Conservation (phyloP, 2,113 vertebrate genomes). For the Ochotona princeps region DNA sequence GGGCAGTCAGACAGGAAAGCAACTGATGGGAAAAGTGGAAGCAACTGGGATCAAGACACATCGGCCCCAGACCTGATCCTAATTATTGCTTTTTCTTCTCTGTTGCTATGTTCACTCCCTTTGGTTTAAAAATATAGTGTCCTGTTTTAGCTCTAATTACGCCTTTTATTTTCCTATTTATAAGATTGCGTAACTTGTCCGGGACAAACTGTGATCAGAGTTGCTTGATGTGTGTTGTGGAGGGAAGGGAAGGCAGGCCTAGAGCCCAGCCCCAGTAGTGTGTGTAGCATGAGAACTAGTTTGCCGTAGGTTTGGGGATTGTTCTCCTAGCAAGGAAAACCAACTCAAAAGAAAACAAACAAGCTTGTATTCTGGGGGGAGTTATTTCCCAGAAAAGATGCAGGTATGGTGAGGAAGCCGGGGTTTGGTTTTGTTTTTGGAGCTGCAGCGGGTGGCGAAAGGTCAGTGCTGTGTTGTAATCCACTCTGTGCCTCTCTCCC, state of each 20-base stretch:
- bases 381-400: constrained; percentile 81
- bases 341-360: constrained; percentile 77
- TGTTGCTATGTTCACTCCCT: constrained; percentile 30
- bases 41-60: neutral
- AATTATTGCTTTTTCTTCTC: constrained; percentile 27
- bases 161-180: constrained; percentile 72
- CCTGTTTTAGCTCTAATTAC: constrained; percentile 55
- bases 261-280: constrained; percentile 2
- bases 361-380: constrained; percentile 62
- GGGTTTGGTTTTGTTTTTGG: constrained; percentile 74
- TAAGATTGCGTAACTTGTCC: constrained; percentile 54
- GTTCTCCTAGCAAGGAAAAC: constrained; percentile 78
- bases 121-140: constrained; percentile 69
- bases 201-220: constrained; percentile 35
- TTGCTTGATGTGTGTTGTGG: constrained; percentile 40
- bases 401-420: constrained; percentile 76
- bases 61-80: neutral
- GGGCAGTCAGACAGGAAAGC: fast-evolving
- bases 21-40: neutral
- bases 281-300: constrained; percentile 50
- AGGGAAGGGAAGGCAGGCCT: neutral
- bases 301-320: constrained; percentile 54
- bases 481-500: constrained; percentile 61
- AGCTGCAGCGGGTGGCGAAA: constrained; percentile 54
- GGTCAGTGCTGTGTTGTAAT: constrained; percentile 72